A percentile compares a stretch with the other conserved stretches of the same genome.
Evolutionary conservation across 2,888 invertebrate species (phyloP).

Genomic region (Xanthorhoe spadicearia): DNA sequence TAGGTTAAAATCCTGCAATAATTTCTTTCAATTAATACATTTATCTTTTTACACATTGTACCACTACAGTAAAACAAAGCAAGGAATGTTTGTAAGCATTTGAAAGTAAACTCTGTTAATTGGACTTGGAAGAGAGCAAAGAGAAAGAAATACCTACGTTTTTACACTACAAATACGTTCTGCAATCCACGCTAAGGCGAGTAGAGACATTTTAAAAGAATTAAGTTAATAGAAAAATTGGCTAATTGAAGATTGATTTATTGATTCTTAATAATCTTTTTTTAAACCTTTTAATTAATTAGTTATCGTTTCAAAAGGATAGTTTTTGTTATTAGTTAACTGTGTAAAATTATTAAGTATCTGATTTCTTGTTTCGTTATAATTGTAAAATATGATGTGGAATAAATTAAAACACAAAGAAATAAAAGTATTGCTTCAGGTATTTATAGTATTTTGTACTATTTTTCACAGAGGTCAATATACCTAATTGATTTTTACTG

Average conservation of each 20-base stretch:
- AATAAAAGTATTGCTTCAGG: too few species aligned
- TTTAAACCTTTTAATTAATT: too few species aligned
- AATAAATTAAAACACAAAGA: too few species aligned
- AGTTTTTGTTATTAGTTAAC: too few species aligned
- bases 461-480: not conserved
- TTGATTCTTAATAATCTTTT: too few species aligned
- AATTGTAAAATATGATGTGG: too few species aligned
- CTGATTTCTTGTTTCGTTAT: too few species aligned
- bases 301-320: too few species aligned
- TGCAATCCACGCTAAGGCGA: not conserved
- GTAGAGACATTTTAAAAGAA: not conserved
- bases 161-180: not conserved
- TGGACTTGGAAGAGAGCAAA: not conserved
- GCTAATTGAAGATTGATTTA: too few species aligned
- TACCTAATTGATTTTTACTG: too few species aligned
- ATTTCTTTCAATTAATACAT: not conserved
- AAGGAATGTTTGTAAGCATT: slow-evolving; percentile 1
- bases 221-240: not conserved
- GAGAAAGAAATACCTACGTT: not conserved
- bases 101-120: slow-evolving; percentile 1
- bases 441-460: too few species aligned
- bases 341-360: too few species aligned
- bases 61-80: not conserved
- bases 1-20: not conserved
- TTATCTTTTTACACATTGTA: not conserved